Percentiles rank a stretch among this genome's conserved stretches.
These are phyloP conservation scores for Biston stratarius DNA, from an alignment of 2,888 invertebrate genomes.

Conservation along the genomic window DNA sequence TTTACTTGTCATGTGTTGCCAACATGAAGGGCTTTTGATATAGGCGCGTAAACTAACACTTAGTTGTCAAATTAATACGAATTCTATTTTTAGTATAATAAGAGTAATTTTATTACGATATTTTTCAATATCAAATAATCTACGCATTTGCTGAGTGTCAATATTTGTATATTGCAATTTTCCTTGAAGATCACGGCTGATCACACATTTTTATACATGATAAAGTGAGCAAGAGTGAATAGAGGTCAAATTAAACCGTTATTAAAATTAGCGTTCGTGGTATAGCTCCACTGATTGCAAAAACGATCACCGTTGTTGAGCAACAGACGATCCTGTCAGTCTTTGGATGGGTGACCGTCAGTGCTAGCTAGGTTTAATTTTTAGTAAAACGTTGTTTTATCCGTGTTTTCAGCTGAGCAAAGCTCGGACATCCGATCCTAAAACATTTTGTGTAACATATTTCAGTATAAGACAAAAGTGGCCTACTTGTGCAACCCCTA, in stretches of 20 bases:
- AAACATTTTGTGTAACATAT: no score
- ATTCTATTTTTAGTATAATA: conserved; percentile 40
- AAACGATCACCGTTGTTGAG: no score
- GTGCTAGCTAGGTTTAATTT: no score
- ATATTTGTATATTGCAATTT: conserved; percentile 20
- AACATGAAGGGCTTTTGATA: conserved; percentile 76
- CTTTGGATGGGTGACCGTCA: no score
- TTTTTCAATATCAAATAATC: conserved; percentile 6
- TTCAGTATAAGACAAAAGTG: no score
- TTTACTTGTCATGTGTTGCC: conserved; percentile 71
- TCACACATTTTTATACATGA: not conserved
- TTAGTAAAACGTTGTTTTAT: no score
- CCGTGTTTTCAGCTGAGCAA: no score
- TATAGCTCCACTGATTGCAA: no score
- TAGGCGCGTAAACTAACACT: conserved; percentile 72
- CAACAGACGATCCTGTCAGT: no score
- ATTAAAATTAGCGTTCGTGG: not conserved
- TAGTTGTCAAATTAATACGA: conserved; percentile 49
- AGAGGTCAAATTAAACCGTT: not conserved
- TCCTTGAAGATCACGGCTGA: not conserved
- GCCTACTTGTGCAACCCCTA: no score
- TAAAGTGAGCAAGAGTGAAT: no score
- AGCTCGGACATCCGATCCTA: no score
- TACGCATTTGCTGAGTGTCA: conserved; percentile 24
- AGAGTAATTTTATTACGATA: conserved; percentile 5